Base-by-base conservation (phyloP, 2,797 vertebrate genomes). In the Melanotaenia trifasciata region DNA sequence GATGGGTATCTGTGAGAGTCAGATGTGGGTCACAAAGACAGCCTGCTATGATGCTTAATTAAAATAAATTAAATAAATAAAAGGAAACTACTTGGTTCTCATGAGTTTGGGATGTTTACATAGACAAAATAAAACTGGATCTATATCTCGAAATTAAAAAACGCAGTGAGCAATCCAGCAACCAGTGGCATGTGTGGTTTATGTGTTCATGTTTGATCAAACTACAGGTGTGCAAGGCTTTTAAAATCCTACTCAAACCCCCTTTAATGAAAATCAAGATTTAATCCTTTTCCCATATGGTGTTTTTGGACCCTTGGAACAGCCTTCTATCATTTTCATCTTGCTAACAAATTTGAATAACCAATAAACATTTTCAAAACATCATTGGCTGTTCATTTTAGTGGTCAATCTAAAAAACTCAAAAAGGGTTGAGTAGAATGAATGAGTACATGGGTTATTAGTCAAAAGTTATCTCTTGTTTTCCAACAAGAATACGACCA, bases 21-120 rank as follows among this genome's bases (percentile, higher is more conserved):
- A 53, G 18, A 83, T 74, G 35, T 79, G 58, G 68, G 57, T 79
- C 67, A 79, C 18, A 35, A 11, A 12, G 18, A 66, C 20, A 67
- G 64, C 5, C 54, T 45, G 43, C 40, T 50, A 54, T 43, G 32
- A 61, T 43, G 30, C 53, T 28, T 64, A 33, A 66, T 68, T n/a
- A n/a, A n/a, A 22, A 64, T n/a, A 59, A 47, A 35, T 28, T 18
- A 36, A 26, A 30, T 45, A 13, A 56, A 53, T 53, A 53, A 50
- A 53, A 14, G 20, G 45, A n/a, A 2, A 3, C 7, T 47, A n/a
- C 16, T 18, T 45, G 24, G 3, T 32, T 33, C 3, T 16, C 22
- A 40, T 38, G 40, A 45, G 18, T 32, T 10, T 3, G 24, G 26
- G 51, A 18, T 50, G 58, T 6, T 56, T 16, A 22, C 26, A 40